phyloP scores from a whole-genome alignment of 1,140 invertebrate genomes.

The Zophobas morio region DNA sequence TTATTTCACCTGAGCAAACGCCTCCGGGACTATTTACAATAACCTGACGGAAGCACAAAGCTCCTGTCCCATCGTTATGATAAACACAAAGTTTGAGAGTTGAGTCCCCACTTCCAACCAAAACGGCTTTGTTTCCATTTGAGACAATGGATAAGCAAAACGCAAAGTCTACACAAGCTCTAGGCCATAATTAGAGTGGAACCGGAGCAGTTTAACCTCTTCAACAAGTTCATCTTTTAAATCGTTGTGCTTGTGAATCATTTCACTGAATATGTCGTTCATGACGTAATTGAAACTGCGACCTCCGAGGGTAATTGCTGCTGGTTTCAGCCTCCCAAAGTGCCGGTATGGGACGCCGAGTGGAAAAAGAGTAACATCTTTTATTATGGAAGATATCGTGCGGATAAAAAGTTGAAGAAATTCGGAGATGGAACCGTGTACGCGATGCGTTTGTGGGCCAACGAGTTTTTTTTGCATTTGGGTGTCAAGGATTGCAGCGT shows the following conservation, averaged over 20 bases:
- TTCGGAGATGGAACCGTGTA: too few relatives aligned
- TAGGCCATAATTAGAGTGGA: constrained; percentile 1
- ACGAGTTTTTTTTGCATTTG: too few relatives aligned
- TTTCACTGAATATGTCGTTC: constrained; percentile 8
- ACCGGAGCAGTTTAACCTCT: constrained; percentile 8
- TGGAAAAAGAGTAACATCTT: too few relatives aligned
- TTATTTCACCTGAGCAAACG: neutral
- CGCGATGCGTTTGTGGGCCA: too few relatives aligned
- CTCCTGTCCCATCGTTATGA: neutral
- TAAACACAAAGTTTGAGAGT: neutral
- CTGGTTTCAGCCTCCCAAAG: neutral
- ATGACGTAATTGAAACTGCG: constrained; percentile 14
- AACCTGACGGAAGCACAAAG: neutral
- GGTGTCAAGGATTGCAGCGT: too few relatives aligned
- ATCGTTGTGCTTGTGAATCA: constrained; percentile 10
- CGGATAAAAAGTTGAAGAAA: too few relatives aligned
- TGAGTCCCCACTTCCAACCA: neutral
- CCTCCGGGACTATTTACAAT: neutral
- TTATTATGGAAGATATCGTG: too few relatives aligned
- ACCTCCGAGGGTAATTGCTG: constrained; percentile 8
- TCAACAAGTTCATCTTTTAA: constrained; percentile 10
- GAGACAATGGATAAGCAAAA: constrained; percentile 1
- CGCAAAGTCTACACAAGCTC: neutral
- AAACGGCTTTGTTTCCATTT: constrained; percentile 10
- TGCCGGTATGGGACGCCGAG: too few relatives aligned